Evolutionary conservation across 1,140 invertebrate species (phyloP), one percentile per base, ranked within the genome.

Genomic region (Cotesia glomerata): DNA sequence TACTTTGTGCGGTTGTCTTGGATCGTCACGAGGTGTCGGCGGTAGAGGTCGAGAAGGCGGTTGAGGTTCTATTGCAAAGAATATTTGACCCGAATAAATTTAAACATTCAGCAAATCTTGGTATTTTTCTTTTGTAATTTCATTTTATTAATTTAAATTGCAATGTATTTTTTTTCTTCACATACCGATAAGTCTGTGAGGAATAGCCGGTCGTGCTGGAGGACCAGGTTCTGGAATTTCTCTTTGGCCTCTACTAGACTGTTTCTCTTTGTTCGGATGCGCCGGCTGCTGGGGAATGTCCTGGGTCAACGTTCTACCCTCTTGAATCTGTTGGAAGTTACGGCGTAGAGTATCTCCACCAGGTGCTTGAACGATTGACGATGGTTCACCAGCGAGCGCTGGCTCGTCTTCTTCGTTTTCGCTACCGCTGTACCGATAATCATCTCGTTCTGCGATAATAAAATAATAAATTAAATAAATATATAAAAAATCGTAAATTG

Each of bases 271-370:
- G 32, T 87, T 89, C 74, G 89, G 88, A 75, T 74, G 72, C 58
- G 88, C 87, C 72, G 88, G 87, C 16, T 88, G 88, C 69, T 83
- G 88, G 69, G 84, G 85, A 59, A 87, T 80, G 70, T 89, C 91
- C 73, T 90, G 89, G 34, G 88, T 89, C 58, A 92, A 79, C 67
- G 90, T 92, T 79, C 94, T 88, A 49, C 94, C 93, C 86, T 97
- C 95, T 86, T 98, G 97, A 74, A 99, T 97, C 85, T 98, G 95
- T 84, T 98, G 96, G 90, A 99, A 99, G 88, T 97, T 97, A 69
- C 96, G 90, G n/a, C 95, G 90, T 62, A 98, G 88, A 7, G 96
- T 97, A 86, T 97, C 95, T 58, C 96, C 95, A 69, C 94, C 93
- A 5, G 95, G 93, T 54, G 93, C 94, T 83, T 96, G 95, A 74